Base-by-base conservation (phyloP, 1,140 invertebrate genomes). In the Bradysia coprophila region DNA sequence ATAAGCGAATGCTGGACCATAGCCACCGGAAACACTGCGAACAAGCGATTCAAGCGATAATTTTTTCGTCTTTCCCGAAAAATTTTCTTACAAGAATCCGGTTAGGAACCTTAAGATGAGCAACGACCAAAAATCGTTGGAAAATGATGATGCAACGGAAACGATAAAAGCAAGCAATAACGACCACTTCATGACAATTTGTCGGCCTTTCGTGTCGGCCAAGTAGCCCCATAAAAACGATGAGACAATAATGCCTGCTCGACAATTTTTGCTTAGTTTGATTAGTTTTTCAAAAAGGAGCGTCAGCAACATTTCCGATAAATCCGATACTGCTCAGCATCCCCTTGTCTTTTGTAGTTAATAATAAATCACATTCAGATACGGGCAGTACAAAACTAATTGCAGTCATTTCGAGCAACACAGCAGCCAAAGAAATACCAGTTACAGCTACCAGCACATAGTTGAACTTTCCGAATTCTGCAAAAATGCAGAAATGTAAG, bases 171-270 rank as follows among this genome's bases (percentile, higher is more conserved):
- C 78, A 0, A 76, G 51, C 1, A 73, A 48, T 52, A 80, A 76
- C 1, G 79, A 76, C 32, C 69, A 66, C 16, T 79, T 57, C 46
- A 87, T 65, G n/a, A 83, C 65, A 4, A 68, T 66, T 31, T 69
- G 67, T 2, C 83, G 67, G 1, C 84, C 84, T 3, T 68, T 61
- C 0, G 73, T 72, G 55, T 89, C 84, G 0, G 78, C 76, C 16
- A 86, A 48, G 45, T 73, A 79, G 33, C 83, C 83, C 81, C 81
- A 86, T 33, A 84, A 54, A 51, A 67, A 65, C 2, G 66, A 66
- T 2, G 59, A 66, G 18, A 65, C 45, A 44, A 68, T 67, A 31
- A 67, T 65, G 73, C n/a, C n/a, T n/a, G n/a, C n/a, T n/a, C n/a
- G n/a, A n/a, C n/a, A n/a, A 37, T 13, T 18, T 8, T 13, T 13